Conservation (phyloP, 2,113 vertebrate genomes). For the Megaleporinus macrocephalus region DNA sequence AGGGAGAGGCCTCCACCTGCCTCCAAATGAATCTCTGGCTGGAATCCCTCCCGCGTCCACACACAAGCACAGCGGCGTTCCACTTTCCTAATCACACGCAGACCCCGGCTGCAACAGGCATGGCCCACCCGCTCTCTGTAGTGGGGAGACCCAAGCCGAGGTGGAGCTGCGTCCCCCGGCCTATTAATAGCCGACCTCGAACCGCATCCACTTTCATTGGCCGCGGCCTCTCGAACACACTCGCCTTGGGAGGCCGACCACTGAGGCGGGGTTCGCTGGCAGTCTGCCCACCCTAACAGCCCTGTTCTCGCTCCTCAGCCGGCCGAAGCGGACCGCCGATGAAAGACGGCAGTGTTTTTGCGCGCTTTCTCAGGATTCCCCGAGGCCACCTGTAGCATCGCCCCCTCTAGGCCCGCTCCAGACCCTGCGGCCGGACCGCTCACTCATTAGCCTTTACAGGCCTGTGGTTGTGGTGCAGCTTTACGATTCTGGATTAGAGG, state of each 20-base stretch:
- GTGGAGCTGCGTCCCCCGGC: constrained; percentile 32
- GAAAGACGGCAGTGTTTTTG: constrained; percentile 39
- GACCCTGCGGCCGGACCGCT: constrained; percentile 31
- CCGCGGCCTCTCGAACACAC: constrained; percentile 32
- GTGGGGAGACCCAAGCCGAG: constrained; percentile 41
- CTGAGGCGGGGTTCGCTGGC: constrained; percentile 63
- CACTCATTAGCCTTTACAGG: constrained; percentile 63
- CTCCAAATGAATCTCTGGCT: constrained; percentile 39
- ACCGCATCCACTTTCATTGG: constrained; percentile 48
- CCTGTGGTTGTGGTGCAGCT: constrained; percentile 62
- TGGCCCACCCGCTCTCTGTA: constrained; percentile 26
- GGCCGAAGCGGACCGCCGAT: constrained; percentile 35
- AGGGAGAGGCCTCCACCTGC: constrained; percentile 38
- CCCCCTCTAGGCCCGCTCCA: constrained; percentile 59
- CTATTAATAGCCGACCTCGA: constrained; percentile 53
- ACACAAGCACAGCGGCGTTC: constrained; percentile 19
- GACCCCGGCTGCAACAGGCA: not conserved
- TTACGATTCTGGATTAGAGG: constrained; percentile 69
- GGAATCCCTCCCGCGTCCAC: constrained; percentile 1
- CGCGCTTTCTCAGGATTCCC: constrained; percentile 56
- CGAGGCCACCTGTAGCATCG: constrained; percentile 67
- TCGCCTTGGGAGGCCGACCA: constrained; percentile 61
- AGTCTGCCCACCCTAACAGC: constrained; percentile 56
- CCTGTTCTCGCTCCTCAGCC: constrained; percentile 67
- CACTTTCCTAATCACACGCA: constrained; percentile 17